Conservation (phyloP, 2,888 invertebrate genomes). For the Ischnura elegans region DNA sequence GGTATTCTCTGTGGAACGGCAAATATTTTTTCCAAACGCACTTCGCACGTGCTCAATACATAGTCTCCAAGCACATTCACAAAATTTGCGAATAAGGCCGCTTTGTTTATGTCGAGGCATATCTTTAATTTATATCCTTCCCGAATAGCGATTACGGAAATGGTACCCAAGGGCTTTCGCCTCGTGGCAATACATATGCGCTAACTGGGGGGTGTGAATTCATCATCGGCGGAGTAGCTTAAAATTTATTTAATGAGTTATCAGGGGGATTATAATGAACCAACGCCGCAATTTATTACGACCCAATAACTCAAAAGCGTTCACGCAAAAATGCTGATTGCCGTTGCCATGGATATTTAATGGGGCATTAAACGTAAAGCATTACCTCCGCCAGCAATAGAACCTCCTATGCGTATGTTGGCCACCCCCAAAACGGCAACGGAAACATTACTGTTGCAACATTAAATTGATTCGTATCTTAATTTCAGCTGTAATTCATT, state of each 20-base stretch:
- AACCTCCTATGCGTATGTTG: background rate
- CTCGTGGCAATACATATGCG: constrained; percentile 18
- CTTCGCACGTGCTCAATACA: background rate
- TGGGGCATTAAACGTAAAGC: constrained; percentile 17
- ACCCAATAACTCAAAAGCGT: constrained; percentile 24
- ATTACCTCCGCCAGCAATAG: constrained; percentile 26
- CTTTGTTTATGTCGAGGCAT: constrained; percentile 13
- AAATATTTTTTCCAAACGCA: background rate
- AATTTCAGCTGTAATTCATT: background rate
- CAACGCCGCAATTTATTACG: constrained; percentile 40
- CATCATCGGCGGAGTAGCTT: constrained; percentile 26
- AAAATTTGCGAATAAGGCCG: background rate
- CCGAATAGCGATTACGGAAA: background rate
- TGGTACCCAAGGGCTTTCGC: constrained; percentile 5
- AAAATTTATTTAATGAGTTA: constrained; percentile 49
- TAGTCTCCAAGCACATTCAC: background rate
- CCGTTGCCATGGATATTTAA: constrained; percentile 31
- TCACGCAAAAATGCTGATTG: constrained; percentile 6
- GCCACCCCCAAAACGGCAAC: background rate
- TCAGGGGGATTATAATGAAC: constrained; percentile 45
- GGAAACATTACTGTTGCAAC: background rate
- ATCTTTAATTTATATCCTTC: constrained; percentile 46
- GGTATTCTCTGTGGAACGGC: background rate
- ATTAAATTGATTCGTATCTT: background rate
- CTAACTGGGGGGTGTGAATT: constrained; percentile 19